phyloP scores from a whole-genome alignment of 2,113 vertebrate species.

The Cariama cristata region DNA sequence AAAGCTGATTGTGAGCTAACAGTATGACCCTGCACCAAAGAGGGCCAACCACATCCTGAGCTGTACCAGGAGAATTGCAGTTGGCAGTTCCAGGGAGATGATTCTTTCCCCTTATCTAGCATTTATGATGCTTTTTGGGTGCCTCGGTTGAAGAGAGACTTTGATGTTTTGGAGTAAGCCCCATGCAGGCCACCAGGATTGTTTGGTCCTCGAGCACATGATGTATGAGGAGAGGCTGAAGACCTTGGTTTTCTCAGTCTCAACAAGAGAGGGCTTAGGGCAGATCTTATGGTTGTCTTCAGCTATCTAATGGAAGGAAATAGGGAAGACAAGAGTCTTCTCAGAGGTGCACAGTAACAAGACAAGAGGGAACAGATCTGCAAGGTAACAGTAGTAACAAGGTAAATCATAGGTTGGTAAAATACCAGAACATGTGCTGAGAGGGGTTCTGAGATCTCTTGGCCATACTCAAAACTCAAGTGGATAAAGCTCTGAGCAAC shows the following conservation, averaged over 20 bases:
- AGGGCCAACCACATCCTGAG: not conserved
- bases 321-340: not conserved
- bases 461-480: not conserved
- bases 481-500: not conserved
- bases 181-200: not conserved
- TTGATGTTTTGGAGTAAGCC: not conserved
- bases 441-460: not conserved
- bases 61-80: not conserved
- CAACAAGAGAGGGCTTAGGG: not conserved
- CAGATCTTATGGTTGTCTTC: not conserved
- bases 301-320: not conserved
- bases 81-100: not conserved
- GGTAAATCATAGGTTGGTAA: not conserved
- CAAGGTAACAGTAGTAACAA: not conserved
- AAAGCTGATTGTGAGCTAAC: not conserved
- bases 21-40: not conserved
- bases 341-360: not conserved
- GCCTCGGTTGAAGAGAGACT: not conserved
- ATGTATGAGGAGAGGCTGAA: not conserved
- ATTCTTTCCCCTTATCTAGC: not conserved
- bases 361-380: not conserved
- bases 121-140: not conserved
- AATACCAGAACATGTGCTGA: not conserved
- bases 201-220: not conserved
- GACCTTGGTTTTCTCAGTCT: not conserved